A percentile compares a stretch with the other conserved stretches of the same genome.
These are phyloP conservation scores for Urocitellus parryii DNA, from an alignment of 2,113 vertebrate species.

Conservation along the genomic window DNA sequence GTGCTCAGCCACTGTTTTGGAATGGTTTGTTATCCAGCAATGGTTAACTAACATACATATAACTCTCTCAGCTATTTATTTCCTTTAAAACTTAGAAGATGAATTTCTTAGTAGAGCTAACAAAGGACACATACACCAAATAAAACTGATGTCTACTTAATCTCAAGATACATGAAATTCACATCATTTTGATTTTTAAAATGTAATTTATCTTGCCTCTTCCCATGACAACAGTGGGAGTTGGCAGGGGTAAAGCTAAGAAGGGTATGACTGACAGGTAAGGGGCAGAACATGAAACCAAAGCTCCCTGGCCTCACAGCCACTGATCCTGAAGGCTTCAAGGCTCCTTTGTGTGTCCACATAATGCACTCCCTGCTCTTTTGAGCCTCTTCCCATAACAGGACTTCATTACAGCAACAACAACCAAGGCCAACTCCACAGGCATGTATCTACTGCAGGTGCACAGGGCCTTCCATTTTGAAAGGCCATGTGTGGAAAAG, in stretches of 20 bases:
- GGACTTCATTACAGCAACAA: not conserved
- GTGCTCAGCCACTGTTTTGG: not conserved
- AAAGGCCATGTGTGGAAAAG: not conserved
- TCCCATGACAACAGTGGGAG: not conserved
- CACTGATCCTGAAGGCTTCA: not conserved
- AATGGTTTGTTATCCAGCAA: not conserved
- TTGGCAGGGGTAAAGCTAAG: not conserved
- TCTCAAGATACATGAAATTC: not conserved
- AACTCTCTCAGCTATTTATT: not conserved
- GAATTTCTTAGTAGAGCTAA: not conserved
- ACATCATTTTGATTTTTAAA: not conserved
- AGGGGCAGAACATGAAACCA: not conserved
- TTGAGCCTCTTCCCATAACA: not conserved
- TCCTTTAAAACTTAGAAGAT: conserved; percentile 42
- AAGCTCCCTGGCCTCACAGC: not conserved
- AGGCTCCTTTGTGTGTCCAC: not conserved
- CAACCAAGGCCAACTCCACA: not conserved
- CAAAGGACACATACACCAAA: not conserved
- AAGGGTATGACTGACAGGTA: not conserved
- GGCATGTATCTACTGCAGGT: not conserved
- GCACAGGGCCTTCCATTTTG: not conserved
- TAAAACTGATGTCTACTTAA: not conserved
- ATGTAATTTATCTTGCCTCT: not conserved
- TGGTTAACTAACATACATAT: not conserved
- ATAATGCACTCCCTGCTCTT: not conserved